Percentiles rank a stretch among this genome's conserved stretches.
These are phyloP conservation scores for Tetraodon nigroviridis DNA, from an alignment of 2,113 vertebrate species.

Conservation along the genomic window DNA sequence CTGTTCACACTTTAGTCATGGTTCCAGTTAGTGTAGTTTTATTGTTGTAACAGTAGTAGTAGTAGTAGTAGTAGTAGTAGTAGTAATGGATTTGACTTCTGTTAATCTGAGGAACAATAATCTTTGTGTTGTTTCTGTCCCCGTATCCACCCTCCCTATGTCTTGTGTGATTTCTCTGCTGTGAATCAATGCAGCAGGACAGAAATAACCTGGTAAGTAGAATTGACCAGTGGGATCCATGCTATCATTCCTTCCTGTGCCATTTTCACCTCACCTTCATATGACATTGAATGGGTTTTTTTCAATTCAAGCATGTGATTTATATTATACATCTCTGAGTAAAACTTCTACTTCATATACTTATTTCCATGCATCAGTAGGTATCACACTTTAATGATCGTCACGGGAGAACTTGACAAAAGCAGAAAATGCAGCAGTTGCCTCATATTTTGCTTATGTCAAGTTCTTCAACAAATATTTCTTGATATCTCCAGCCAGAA, in stretches of 20 bases:
- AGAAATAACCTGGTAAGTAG: conserved; percentile 98
- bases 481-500: not conserved
- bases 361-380: no score
- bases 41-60: conserved; percentile 12
- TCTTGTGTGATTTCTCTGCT: conserved; percentile 75
- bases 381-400: no score
- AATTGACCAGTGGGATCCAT: conserved; percentile 53
- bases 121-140: conserved; percentile 72
- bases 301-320: conserved; percentile 13
- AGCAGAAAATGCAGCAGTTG: no score
- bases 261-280: conserved; percentile 27
- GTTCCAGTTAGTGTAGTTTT: not conserved
- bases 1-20: not conserved
- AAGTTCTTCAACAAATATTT: no score
- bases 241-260: conserved; percentile 11
- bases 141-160: conserved; percentile 40
- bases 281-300: conserved; percentile 37
- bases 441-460: no score
- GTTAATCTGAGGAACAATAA: conserved; percentile 68
- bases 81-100: conserved; percentile 32
- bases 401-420: no score
- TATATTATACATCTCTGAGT: no score
- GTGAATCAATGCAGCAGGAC: conserved; percentile 89
- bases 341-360: no score
- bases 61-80: conserved; percentile 9